Percentiles rank a stretch among this genome's conserved stretches.
phyloP scores from a whole-genome alignment of 2,113 vertebrate genomes.

The Xiphophorus maculatus region DNA sequence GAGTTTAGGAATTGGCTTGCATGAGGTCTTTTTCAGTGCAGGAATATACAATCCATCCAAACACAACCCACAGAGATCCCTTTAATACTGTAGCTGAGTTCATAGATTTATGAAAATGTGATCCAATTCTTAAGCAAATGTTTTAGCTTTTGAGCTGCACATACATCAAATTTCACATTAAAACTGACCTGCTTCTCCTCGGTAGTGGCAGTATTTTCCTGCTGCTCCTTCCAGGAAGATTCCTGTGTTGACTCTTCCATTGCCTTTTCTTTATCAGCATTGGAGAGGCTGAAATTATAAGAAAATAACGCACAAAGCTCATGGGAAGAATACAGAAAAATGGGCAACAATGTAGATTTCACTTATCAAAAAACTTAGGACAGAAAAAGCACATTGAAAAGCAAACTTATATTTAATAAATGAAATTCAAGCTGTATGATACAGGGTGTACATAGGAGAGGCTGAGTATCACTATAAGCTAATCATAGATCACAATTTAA shows the following conservation, averaged over 20 bases:
- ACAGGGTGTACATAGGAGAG: too few species aligned
- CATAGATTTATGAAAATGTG: slow-evolving; percentile 20
- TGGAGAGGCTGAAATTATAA: slow-evolving; percentile 34
- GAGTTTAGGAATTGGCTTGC: slow-evolving; percentile 24
- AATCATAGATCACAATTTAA: too few species aligned
- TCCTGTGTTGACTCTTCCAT: slow-evolving; percentile 40
- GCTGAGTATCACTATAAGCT: too few species aligned
- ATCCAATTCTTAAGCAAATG: not conserved
- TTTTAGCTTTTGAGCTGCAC: not conserved
- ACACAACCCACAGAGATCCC: slow-evolving; percentile 11
- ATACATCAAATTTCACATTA: not conserved
- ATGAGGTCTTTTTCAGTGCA: slow-evolving; percentile 11
- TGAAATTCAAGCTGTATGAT: too few species aligned
- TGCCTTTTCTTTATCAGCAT: slow-evolving; percentile 8
- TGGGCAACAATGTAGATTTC: not conserved
- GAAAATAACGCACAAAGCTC: not conserved
- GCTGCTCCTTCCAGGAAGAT: slow-evolving; percentile 11
- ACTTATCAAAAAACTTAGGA: not conserved
- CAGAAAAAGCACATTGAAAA: not conserved
- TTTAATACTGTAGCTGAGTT: slow-evolving; percentile 11
- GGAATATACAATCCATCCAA: slow-evolving; percentile 24
- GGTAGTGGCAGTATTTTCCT: not conserved
- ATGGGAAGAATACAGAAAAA: not conserved
- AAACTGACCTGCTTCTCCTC: slow-evolving; percentile 50
- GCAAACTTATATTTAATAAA: too few species aligned